phyloP scores from a whole-genome alignment of 2,888 invertebrate genomes.

The Tenthredo scrophulariae region DNA sequence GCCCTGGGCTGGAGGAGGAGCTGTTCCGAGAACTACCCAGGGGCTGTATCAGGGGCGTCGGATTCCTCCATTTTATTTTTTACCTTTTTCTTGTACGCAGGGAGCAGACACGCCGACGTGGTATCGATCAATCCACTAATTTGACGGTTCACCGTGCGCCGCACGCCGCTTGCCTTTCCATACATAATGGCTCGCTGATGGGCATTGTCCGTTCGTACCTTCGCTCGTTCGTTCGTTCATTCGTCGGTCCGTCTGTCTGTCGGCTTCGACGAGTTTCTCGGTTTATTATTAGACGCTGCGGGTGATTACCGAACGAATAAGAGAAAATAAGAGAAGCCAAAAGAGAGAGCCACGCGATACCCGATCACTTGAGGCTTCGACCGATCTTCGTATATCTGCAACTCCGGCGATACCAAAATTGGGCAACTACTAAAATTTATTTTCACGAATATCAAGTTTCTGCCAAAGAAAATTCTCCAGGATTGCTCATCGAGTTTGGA shows the following conservation, averaged over 20 bases:
- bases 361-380: not conserved
- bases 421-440: no score
- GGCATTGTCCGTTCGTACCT: conserved; percentile 64
- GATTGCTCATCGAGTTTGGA: not conserved
- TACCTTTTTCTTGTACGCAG: conserved; percentile 57
- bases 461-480: not conserved
- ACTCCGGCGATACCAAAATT: not conserved
- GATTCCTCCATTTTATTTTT: conserved; percentile 63
- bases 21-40: conserved; percentile 10
- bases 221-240: not conserved
- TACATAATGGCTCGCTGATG: conserved; percentile 66
- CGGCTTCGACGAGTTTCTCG: conserved; percentile 49
- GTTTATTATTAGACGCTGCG: conserved; percentile 59
- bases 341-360: conserved; percentile 51
- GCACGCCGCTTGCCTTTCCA: conserved; percentile 58
- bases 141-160: conserved; percentile 65
- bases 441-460: not conserved
- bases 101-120: conserved; percentile 57
- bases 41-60: conserved; percentile 56
- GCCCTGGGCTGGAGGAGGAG: not conserved
- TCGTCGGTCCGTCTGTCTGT: conserved; percentile 58
- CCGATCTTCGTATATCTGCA: not conserved
- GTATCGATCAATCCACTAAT: conserved; percentile 67
- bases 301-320: conserved; percentile 57
- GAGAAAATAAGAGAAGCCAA: conserved; percentile 43